Evolutionary conservation across 2,113 vertebrate species (phyloP), one percentile per base, ranked within the genome.

Genomic region (Varanus salvator): DNA sequence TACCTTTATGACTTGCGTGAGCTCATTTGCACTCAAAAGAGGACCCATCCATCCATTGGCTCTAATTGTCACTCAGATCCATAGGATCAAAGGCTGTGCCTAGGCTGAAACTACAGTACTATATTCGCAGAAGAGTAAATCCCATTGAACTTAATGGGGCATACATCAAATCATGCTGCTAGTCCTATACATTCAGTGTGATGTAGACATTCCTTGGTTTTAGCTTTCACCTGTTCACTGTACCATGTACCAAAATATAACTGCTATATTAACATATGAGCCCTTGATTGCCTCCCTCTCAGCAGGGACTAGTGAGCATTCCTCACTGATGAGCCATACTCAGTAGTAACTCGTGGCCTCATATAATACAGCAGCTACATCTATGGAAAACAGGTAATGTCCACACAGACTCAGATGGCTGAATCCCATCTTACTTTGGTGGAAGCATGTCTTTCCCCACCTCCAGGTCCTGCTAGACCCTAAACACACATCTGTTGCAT

Each of bases 381-480:
- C 54, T 14, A 23, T 15, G 19, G 19, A 38, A 25, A 3, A 38
- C 17, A 3, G n/a, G 3, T 34, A 75, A 64, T 23, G 31, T 50
- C 9, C 14, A 4, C 52, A 34, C 11, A 50, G n/a, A 64, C 19
- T 80, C 48, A 54, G 8, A 38, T 2, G 12, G 17, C 50, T n/a
- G 25, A 5, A 19, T 50, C 44, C 23, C 12, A 31, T 80, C 69
- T 54, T 31, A 64, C 38, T n/a, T n/a, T 44, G 44, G 23, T 29
- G 48, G 9, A 71, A 12, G 5, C 27, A 52, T 50, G 38, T 23
- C 0, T 60, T 14, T 85, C 4, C 11, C 57, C 11, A 1, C 11
- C 66, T 80, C 60, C 34, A 29, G 0, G 19, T 89, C 44, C 7
- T 77, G 44, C 0, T 0, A 34, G 38, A 8, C 15, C 90, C 80